Evolutionary conservation across 2,888 invertebrate species (phyloP), one percentile per base, ranked within the genome.

Genomic region (Netelia virgata): DNA sequence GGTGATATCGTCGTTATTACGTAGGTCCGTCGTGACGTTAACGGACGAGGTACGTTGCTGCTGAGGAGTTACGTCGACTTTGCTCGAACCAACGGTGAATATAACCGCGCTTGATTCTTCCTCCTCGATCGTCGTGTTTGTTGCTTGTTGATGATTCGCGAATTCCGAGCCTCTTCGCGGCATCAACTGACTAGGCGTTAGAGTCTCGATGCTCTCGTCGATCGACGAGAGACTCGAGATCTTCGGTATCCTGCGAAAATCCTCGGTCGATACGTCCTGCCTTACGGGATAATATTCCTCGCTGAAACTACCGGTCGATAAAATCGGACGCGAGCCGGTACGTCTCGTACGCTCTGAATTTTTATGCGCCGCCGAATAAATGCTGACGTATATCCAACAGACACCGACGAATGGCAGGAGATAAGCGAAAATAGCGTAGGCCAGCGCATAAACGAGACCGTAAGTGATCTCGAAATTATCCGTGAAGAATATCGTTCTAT

Each of bases 361-460:
- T 82, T 96, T 95, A 87, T 96, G 96, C 8, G 97, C 97, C 9
- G 97, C 97, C 14, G 95, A 95, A 92, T 97, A 97, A 85, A 97
- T 97, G 86, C 96, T 95, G 28, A 96, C 94, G 92, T 97, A 97
- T 92, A 97, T 96, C 92, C 96, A 95, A 92, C 96, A 96, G 70
- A 97, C 96, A 20, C 95, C 95, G n/a, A 93, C 88, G 85, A 96
- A 95, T 0, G 96, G 96, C 2, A 94, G 89, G 50, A 95, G 88
- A 86, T 95, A 95, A 18, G 94, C 94, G 8, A 95, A 88, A 1
- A 94, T 84, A 50, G 94, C 93, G 88, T 94, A 95, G 1, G 91
- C 88, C 41, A 94, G 86, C 0, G 95, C 93, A 88, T 94, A 95
- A 10, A 94, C 87, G 6, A 94, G 91, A 69, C 94, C 94, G 86